A percentile compares a stretch with the other conserved stretches of the same genome.
Evolutionary conservation across 2,113 vertebrate species (phyloP).

Genomic region (Clarias batrachus): DNA sequence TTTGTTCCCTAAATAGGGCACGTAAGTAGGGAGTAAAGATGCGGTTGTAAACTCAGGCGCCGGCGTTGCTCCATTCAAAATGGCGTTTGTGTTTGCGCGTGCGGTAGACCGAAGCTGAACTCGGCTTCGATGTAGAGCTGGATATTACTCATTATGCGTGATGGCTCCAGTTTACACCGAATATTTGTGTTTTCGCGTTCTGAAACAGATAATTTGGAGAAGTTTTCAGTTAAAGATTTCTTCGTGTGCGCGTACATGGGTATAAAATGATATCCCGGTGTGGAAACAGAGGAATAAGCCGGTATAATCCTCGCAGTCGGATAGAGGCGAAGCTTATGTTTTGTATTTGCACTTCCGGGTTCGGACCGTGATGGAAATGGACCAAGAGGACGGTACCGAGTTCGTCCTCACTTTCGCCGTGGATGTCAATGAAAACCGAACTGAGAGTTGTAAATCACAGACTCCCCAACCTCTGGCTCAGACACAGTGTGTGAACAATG

Average conservation of each 20-base stretch:
- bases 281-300: not conserved
- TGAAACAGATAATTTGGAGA: not conserved
- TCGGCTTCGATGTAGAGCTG: not conserved
- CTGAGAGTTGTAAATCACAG: not conserved
- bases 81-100: constrained; percentile 62
- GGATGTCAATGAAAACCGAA: constrained; percentile 23
- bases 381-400: not conserved
- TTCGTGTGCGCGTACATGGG: too few species aligned
- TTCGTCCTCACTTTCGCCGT: not conserved
- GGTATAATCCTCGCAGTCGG: not conserved
- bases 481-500: not conserved
- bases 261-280: constrained; percentile 9
- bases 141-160: not conserved
- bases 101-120: constrained; percentile 34
- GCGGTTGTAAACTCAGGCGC: not conserved
- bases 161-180: not conserved
- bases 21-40: not conserved
- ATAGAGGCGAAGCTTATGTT: not conserved
- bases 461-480: not conserved
- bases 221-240: not conserved
- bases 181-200: not conserved
- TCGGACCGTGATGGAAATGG: constrained; percentile 16
- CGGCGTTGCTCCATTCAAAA: constrained; percentile 75
- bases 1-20: not conserved
- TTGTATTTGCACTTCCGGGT: not conserved